phyloP scores from a whole-genome alignment of 2,888 invertebrate species.

The Cephus rjabovi region DNA sequence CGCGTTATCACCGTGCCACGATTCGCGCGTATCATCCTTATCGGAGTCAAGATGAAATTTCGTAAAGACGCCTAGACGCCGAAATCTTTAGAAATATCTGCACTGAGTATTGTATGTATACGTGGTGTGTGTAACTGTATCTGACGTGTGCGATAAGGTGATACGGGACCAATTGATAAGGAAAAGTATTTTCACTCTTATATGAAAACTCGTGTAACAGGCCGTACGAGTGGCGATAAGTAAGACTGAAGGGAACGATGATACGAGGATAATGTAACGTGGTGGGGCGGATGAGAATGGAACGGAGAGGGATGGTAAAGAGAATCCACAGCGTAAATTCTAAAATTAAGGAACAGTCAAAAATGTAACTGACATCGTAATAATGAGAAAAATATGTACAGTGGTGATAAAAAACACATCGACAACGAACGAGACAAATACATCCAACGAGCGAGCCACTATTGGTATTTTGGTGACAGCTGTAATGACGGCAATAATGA shows the following conservation, averaged over 20 bases:
- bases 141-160: slow-evolving; percentile 38
- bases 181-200: not conserved
- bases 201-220: not conserved
- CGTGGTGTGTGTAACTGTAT: slow-evolving; percentile 43
- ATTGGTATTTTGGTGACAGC: slow-evolving; percentile 60
- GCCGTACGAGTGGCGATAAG: not conserved
- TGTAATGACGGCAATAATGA: slow-evolving; percentile 35
- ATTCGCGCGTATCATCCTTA: not conserved
- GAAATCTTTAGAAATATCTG: slow-evolving; percentile 60
- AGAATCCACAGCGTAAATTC: slow-evolving; percentile 17
- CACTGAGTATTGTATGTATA: slow-evolving; percentile 40
- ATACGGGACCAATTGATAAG: not conserved
- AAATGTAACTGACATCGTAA: slow-evolving; percentile 63
- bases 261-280: not conserved
- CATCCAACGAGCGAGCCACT: slow-evolving; percentile 68
- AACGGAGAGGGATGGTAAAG: slow-evolving; percentile 15
- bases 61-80: not conserved
- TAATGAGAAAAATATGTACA: slow-evolving; percentile 61
- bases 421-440: slow-evolving; percentile 67
- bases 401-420: slow-evolving; percentile 62
- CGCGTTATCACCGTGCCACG: not conserved
- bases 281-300: not conserved
- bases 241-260: not conserved
- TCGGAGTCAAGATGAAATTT: not conserved
- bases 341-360: slow-evolving; percentile 52